These are phyloP conservation scores for Geotrupes spiniger DNA, from an alignment of 2,888 invertebrate genomes.

Conservation along the genomic window DNA sequence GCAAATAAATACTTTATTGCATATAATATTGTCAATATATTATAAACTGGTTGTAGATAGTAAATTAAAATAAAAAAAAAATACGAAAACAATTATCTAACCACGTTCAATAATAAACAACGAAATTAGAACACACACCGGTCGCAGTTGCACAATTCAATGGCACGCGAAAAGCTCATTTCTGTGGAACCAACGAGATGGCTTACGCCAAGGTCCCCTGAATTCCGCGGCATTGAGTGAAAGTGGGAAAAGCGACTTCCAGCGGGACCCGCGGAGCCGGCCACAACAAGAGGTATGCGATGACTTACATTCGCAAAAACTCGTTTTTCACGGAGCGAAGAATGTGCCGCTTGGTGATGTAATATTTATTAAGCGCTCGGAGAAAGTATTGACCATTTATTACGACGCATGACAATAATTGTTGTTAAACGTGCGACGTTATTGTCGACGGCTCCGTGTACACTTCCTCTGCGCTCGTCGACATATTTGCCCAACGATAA, in stretches of 20 bases:
- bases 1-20: too few relatives aligned
- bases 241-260: slow-evolving; percentile 26
- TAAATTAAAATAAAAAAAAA: too few relatives aligned
- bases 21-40: too few relatives aligned
- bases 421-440: too few relatives aligned
- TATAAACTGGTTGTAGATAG: too few relatives aligned
- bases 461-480: too few relatives aligned
- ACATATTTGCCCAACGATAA: too few relatives aligned
- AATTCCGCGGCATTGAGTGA: slow-evolving; percentile 27
- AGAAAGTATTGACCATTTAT: slow-evolving; percentile 14
- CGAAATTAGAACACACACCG: neutral
- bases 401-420: too few relatives aligned
- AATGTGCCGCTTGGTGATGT: slow-evolving; percentile 16
- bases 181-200: slow-evolving; percentile 3
- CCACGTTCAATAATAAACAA: neutral
- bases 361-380: slow-evolving; percentile 19
- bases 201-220: slow-evolving; percentile 21
- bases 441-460: too few relatives aligned
- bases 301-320: slow-evolving; percentile 16
- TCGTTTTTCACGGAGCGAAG: slow-evolving; percentile 8
- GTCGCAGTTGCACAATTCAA: neutral
- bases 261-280: slow-evolving; percentile 3
- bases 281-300: slow-evolving; percentile 11
- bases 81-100: too few relatives aligned
- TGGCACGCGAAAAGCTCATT: neutral